These are phyloP conservation scores for Sphenopsis melanotis DNA, from an alignment of 2,797 vertebrate species.

Conservation along the genomic window DNA sequence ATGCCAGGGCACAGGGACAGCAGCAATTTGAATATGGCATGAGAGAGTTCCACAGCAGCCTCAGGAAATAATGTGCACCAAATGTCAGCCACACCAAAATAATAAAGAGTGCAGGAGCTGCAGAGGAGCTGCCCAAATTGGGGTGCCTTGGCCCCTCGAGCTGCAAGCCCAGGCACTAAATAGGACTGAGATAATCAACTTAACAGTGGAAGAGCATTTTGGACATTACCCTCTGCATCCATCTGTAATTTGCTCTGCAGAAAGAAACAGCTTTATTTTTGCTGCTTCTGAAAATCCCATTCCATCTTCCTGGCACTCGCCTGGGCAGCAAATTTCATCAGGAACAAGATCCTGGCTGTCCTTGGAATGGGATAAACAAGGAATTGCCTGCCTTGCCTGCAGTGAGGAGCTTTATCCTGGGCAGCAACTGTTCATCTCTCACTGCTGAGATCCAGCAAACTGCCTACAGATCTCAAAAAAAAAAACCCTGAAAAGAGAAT, in stretches of 20 bases:
- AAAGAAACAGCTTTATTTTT: background rate
- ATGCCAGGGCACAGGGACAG: background rate
- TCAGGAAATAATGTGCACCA: rapidly evolving
- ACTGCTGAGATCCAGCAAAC: background rate
- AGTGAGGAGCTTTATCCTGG: background rate
- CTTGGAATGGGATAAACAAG: background rate
- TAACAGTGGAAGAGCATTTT: background rate
- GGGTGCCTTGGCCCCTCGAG: background rate
- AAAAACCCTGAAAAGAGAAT: background rate
- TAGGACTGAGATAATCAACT: background rate
- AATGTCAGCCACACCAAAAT: rapidly evolving
- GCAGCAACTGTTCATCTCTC: background rate
- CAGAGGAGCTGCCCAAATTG: background rate
- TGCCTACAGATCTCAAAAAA: background rate
- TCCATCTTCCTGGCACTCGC: background rate
- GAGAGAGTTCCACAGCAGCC: background rate
- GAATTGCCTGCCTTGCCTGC: background rate
- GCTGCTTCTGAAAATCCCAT: background rate
- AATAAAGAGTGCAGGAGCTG: background rate
- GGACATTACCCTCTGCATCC: background rate
- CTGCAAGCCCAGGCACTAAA: background rate
- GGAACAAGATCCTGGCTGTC: background rate
- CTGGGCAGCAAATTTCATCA: background rate
- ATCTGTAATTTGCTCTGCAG: background rate
- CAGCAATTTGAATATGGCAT: background rate